These are phyloP conservation scores for Euphonia xanthogaster DNA, from an alignment of 2,797 vertebrate species.

Conservation along the genomic window DNA sequence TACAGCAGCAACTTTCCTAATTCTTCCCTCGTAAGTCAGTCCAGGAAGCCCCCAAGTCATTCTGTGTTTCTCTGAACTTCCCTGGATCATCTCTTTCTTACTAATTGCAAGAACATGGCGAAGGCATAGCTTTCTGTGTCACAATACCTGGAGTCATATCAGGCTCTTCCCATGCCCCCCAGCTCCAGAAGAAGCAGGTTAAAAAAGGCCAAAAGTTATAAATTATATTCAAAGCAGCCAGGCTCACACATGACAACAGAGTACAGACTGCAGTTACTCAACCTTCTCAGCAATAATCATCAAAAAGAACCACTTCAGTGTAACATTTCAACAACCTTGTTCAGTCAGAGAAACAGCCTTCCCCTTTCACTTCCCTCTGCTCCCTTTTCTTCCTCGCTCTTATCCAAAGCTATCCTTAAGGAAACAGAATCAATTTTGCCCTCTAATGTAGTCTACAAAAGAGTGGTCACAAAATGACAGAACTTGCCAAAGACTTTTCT, in stretches of 20 bases:
- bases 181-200: not conserved
- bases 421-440: not conserved
- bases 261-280: not conserved
- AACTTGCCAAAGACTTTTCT: not conserved
- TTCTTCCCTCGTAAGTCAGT: conserved; percentile 27
- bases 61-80: not conserved
- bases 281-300: not conserved
- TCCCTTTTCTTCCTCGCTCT: not conserved
- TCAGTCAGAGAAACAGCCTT: not conserved
- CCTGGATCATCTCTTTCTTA: not conserved
- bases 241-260: not conserved
- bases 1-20: not conserved
- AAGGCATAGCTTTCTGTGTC: conserved; percentile 16
- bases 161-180: not conserved
- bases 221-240: not conserved
- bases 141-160: not conserved
- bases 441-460: not conserved
- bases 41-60: conserved; percentile 34
- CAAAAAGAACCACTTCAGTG: fast-evolving
- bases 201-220: not conserved
- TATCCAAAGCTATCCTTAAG: not conserved
- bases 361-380: not conserved
- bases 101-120: not conserved
- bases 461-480: not conserved
- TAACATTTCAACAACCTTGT: not conserved